Base-by-base conservation (phyloP, 2,888 invertebrate species). In the Thereva unica region DNA sequence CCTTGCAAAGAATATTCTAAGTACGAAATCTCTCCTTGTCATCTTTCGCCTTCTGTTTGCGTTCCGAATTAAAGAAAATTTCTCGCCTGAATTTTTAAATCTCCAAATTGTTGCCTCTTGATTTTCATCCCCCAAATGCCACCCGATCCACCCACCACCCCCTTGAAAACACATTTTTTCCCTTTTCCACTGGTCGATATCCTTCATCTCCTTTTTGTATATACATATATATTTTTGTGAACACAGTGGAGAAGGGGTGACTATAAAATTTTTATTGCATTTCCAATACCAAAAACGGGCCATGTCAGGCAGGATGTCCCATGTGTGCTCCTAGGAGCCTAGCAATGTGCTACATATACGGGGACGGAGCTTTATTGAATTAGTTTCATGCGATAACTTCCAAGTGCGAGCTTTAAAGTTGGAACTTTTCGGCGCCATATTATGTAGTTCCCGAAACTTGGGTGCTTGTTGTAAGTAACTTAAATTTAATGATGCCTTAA, bases 181-280 rank as follows among this genome's bases (percentile, higher is more conserved):
- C 44, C n/a, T n/a, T 44, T 44, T 35, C 44, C 44, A 2, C 23
- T 23, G 44, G 44, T 44, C 44, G 56, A 56, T 56, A 56, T 56
- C 42, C 44, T 38, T 56, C 56, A 56, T 56, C 56, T 56, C 44
- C 44, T 56, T 44, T 56, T 44, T 56, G 6, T 23, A 23, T 23
- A 23, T 23, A 23, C 2, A 23, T 23, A 23, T 23, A 23, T 23
- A 23, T 23, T 23, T 23, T 23, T 23, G 23, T 23, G 23, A 23
- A 23, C 23, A 23, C 2, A 23, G 23, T 23, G 23, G 23, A 23
- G 23, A 23, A 23, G 23, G 23, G 23, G 56, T 23, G 12, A 37
- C n/a, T 44, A 56, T 44, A 56, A 56, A 56, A 56, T 35, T 56
- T 56, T 56, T 56, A 56, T 56, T 56, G 56, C 38, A 44, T 38